These are phyloP conservation scores for Lepidocolaptes lacrymiger DNA, from an alignment of 2,797 vertebrate species.

Conservation along the genomic window DNA sequence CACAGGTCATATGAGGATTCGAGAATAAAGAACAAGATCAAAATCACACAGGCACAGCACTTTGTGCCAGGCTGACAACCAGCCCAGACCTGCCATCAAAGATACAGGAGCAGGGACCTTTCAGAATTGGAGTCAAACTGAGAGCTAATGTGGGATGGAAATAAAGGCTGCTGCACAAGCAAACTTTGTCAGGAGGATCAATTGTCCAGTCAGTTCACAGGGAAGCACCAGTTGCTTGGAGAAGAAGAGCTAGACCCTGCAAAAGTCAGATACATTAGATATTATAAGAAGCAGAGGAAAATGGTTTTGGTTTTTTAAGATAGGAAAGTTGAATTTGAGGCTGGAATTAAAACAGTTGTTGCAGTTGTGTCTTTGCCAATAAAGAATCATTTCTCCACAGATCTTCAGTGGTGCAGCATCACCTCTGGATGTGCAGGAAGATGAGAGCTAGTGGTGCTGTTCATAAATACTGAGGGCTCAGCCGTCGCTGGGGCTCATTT, in stretches of 20 bases:
- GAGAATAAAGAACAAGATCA: neutral
- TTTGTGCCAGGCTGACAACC: neutral
- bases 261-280: neutral
- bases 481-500: neutral
- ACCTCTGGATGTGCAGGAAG: neutral
- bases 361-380: neutral
- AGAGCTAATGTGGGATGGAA: neutral
- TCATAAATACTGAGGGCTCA: neutral
- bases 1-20: constrained; percentile 1
- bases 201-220: neutral
- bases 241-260: neutral
- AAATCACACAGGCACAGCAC: neutral
- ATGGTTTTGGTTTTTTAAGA: neutral
- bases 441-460: neutral
- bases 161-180: neutral
- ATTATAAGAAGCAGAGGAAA: neutral
- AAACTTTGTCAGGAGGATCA: neutral
- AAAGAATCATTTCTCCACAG: neutral
- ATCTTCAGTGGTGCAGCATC: neutral
- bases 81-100: neutral
- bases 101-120: neutral
- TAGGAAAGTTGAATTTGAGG: neutral
- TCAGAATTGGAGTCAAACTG: neutral
- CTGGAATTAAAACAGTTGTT: neutral
- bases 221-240: neutral